A percentile compares a stretch with the other conserved stretches of the same genome.
These are phyloP conservation scores for Vidua macroura DNA, from an alignment of 2,113 vertebrate species.

Conservation along the genomic window DNA sequence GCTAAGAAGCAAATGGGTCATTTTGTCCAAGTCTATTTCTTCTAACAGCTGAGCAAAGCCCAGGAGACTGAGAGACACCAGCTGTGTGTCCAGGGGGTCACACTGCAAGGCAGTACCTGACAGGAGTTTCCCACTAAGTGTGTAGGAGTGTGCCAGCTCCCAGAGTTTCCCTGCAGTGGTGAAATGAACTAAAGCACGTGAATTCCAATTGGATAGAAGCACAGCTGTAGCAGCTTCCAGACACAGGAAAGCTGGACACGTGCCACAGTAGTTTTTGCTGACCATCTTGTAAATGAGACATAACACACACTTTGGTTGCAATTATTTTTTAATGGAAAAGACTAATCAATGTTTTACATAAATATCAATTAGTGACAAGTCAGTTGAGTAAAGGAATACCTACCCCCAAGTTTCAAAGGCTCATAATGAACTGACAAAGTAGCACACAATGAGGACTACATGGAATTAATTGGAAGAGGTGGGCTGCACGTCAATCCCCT, in stretches of 20 bases:
- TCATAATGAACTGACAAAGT: conserved; percentile 19
- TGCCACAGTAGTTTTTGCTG: background rate
- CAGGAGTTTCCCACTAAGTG: accelerated
- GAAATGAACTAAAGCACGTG: accelerated
- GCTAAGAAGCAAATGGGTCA: accelerated
- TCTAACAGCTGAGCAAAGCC: background rate
- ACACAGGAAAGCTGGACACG: accelerated
- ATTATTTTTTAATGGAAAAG: conserved; percentile 68
- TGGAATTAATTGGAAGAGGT: background rate
- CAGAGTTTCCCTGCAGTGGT: background rate
- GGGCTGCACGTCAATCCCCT: background rate
- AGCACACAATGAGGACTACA: conserved; percentile 19
- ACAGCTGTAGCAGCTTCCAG: background rate
- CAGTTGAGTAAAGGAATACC: conserved; percentile 34
- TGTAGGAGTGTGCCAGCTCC: accelerated
- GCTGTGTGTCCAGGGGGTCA: accelerated
- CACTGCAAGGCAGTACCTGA: accelerated
- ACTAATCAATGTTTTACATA: conserved; percentile 46
- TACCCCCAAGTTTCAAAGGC: background rate
- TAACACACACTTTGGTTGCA: background rate
- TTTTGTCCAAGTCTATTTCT: background rate
- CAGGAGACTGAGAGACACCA: accelerated
- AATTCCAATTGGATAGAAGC: background rate
- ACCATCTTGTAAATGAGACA: background rate
- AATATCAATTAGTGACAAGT: conserved; percentile 46